Percentiles rank a stretch among this genome's conserved stretches.
phyloP scores from a whole-genome alignment of 1,140 invertebrate genomes.

The Zaprionus lachaisei region DNA sequence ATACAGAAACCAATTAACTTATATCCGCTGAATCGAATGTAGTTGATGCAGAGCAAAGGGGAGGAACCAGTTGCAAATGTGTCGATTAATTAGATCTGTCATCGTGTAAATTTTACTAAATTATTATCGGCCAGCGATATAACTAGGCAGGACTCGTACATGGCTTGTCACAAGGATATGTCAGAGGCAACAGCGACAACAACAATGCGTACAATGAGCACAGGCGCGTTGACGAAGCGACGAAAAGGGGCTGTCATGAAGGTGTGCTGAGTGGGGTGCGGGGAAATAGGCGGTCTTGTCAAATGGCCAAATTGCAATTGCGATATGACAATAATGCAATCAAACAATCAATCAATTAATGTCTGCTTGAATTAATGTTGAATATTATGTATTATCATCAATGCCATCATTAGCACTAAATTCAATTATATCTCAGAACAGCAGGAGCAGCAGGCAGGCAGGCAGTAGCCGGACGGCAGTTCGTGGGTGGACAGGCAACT shows the following conservation, averaged over 20 bases:
- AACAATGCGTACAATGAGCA: background rate
- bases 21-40: constrained; percentile 33
- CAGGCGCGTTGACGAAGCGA: constrained; percentile 11
- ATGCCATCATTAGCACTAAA: constrained; percentile 82
- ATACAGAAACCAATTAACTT: constrained; percentile 40
- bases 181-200: background rate
- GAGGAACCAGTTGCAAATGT: constrained; percentile 18
- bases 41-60: background rate
- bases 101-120: constrained; percentile 77
- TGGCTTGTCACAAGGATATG: constrained; percentile 40
- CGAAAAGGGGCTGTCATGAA: background rate
- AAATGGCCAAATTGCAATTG: constrained; percentile 64
- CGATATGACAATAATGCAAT: constrained; percentile 81
- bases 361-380: constrained; percentile 76
- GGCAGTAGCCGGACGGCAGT: background rate
- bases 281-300: background rate
- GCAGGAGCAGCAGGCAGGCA: constrained; percentile 10
- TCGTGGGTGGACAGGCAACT: background rate
- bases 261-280: too few relatives aligned
- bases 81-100: constrained; percentile 75
- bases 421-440: constrained; percentile 63
- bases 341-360: constrained; percentile 83
- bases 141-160: constrained; percentile 29
- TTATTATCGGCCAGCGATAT: constrained; percentile 62
- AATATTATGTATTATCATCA: constrained; percentile 77